Conservation (phyloP, 2,888 invertebrate genomes). For the Drosophila austrosaltans region DNA sequence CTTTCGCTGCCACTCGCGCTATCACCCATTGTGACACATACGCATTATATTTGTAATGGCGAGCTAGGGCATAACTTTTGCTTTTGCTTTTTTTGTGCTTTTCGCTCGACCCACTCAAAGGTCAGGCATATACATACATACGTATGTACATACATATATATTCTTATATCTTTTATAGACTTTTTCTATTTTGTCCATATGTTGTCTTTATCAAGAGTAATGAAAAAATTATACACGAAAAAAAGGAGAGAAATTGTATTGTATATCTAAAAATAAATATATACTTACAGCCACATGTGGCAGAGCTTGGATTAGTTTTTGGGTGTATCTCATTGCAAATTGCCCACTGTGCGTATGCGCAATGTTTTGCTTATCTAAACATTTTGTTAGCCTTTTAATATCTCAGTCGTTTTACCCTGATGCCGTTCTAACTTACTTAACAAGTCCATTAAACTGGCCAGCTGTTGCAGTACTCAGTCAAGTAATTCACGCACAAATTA, state of each 20-base stretch:
- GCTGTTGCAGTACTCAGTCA: conserved; percentile 58
- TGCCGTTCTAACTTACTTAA: conserved; percentile 17
- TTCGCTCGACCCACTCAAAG: conserved; percentile 51
- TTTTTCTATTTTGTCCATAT: conserved; percentile 17
- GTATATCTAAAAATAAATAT: neutral
- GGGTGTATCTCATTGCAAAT: conserved; percentile 21
- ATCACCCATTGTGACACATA: conserved; percentile 77
- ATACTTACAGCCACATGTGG: conserved; percentile 50
- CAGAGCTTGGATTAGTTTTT: conserved; percentile 52
- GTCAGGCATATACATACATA: conserved; percentile 40
- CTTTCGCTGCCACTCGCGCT: conserved; percentile 60
- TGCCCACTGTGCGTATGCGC: conserved; percentile 55
- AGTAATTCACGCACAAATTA: conserved; percentile 69
- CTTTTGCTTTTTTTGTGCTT: conserved; percentile 56
- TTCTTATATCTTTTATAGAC: conserved; percentile 12
- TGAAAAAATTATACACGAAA: conserved; percentile 1
- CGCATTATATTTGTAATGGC: conserved; percentile 78
- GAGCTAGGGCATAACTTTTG: conserved; percentile 29
- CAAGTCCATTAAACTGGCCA: conserved; percentile 43
- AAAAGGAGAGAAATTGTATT: neutral
- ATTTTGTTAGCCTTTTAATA: neutral
- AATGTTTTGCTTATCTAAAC: conserved; percentile 40
- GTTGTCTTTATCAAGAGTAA: conserved; percentile 11
- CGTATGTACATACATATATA: conserved; percentile 15
- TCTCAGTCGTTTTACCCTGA: conserved; percentile 37